Percentiles rank a stretch among this genome's conserved stretches.
Evolutionary conservation across 2,888 invertebrate genomes (phyloP).

Genomic region (Gastrophysa polygoni): DNA sequence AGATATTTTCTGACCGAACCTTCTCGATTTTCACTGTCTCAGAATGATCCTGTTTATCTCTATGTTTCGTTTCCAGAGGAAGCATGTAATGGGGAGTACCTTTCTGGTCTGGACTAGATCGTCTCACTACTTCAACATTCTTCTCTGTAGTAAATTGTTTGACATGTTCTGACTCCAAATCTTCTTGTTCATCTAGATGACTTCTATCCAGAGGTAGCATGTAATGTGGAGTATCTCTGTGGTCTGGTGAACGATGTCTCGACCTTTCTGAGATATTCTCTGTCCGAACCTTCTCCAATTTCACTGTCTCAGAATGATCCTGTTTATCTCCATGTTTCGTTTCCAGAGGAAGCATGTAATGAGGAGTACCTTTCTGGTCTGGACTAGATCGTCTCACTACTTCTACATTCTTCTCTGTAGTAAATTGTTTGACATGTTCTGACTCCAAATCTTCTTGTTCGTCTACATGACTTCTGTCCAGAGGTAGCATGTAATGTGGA

Average conservation of each 20-base stretch:
- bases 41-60: constrained; percentile 10
- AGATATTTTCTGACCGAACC: background rate
- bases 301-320: background rate
- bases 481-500: constrained; percentile 52
- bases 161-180: background rate
- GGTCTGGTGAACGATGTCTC: background rate
- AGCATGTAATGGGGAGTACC: constrained; percentile 30
- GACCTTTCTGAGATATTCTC: background rate
- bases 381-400: background rate
- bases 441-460: background rate
- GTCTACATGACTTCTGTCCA: constrained; percentile 42
- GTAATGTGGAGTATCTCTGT: constrained; percentile 48
- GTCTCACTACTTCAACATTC: background rate
- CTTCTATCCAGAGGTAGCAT: constrained; percentile 51
- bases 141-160: background rate
- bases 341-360: constrained; percentile 54
- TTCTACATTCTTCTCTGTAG: background rate
- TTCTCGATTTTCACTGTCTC: background rate
- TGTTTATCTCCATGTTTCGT: constrained; percentile 19
- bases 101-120: background rate
- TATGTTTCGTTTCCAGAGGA: constrained; percentile 22
- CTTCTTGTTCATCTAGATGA: constrained; percentile 9
- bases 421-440: background rate
- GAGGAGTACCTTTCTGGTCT: constrained; percentile 46
- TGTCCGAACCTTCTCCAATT: background rate